These are phyloP conservation scores for Pyrocephalus nanus DNA, from an alignment of 2,797 vertebrate species.

Conservation along the genomic window DNA sequence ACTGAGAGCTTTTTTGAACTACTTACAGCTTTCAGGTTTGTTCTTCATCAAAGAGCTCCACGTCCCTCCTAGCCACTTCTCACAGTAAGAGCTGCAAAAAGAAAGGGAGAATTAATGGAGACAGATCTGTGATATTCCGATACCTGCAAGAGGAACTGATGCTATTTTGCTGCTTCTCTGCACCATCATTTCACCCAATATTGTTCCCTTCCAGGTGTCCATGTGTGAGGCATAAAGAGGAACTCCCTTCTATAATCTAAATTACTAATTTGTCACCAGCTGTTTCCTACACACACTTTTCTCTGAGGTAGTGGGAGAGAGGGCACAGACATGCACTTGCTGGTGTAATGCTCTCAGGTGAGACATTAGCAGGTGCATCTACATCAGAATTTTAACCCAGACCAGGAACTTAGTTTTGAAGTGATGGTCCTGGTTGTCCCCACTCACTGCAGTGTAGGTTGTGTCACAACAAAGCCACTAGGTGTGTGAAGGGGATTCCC, in stretches of 20 bases:
- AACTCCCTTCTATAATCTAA: neutral
- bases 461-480: neutral
- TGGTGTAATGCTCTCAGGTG: neutral
- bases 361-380: neutral
- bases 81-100: slow-evolving; percentile 1
- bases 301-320: neutral
- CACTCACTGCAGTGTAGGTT: neutral
- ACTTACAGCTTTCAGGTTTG: neutral
- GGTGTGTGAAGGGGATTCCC: neutral
- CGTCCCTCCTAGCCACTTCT: neutral
- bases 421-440: neutral
- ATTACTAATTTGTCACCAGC: neutral
- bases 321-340: neutral
- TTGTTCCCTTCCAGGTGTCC: neutral
- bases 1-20: slow-evolving; percentile 10
- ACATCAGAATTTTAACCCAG: neutral
- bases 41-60: slow-evolving; percentile 25
- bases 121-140: neutral
- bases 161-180: neutral
- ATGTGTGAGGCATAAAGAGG: neutral
- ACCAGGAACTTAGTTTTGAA: neutral
- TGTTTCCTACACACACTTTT: neutral
- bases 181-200: neutral
- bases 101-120: neutral
- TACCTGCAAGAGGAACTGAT: neutral